Conservation (phyloP, 2,797 vertebrate genomes). For the Spinibarbus caldwelli region DNA sequence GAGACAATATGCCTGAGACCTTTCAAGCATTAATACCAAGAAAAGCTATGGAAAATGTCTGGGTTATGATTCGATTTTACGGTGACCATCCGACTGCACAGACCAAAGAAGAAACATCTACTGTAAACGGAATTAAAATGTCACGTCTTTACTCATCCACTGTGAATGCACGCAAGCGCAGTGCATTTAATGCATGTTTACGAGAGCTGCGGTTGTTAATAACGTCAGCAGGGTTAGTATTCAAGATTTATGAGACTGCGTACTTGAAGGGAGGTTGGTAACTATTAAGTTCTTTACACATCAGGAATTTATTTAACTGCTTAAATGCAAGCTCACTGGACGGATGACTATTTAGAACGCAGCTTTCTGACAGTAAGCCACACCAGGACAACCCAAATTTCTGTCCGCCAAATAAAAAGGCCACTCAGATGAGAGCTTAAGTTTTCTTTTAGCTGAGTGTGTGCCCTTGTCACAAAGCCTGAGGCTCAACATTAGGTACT, state of each 20-base stretch:
- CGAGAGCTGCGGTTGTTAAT: slow-evolving; percentile 3
- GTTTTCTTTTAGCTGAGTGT: slow-evolving; percentile 54
- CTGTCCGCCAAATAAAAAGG: slow-evolving; percentile 41
- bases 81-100: neutral
- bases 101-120: neutral
- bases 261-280: slow-evolving; percentile 28
- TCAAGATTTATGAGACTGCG: neutral
- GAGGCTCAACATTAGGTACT: slow-evolving; percentile 41
- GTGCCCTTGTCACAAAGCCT: slow-evolving; percentile 46
- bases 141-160: neutral
- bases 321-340: slow-evolving; percentile 48
- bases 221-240: slow-evolving; percentile 40
- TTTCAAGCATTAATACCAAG: slow-evolving; percentile 6
- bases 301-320: slow-evolving; percentile 54
- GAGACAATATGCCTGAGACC: slow-evolving; percentile 5
- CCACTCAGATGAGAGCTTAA: slow-evolving; percentile 46
- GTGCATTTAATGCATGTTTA: neutral
- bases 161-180: neutral
- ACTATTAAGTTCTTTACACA: slow-evolving; percentile 54
- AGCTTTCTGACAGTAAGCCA: slow-evolving; percentile 52
- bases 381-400: slow-evolving; percentile 32
- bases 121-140: neutral
- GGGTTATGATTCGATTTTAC: slow-evolving; percentile 2
- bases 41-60: neutral
- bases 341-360: slow-evolving; percentile 51